A percentile compares a stretch with the other conserved stretches of the same genome.
These are phyloP conservation scores for Acanthornis magna DNA, from an alignment of 2,797 vertebrate genomes.

Conservation along the genomic window DNA sequence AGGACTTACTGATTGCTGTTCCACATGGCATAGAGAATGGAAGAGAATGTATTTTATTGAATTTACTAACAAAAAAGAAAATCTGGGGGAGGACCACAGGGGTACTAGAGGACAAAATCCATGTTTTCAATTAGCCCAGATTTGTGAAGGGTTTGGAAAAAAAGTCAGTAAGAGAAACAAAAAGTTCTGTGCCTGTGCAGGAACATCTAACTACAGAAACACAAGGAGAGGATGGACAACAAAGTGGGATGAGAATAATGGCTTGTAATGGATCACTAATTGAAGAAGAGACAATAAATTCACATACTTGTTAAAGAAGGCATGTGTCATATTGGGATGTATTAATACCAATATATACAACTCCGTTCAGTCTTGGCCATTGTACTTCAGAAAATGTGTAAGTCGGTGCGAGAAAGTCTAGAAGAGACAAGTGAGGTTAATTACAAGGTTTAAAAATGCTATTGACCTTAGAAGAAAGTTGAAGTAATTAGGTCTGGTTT, in stretches of 20 bases:
- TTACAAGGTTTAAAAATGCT: not conserved
- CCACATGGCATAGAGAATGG: not conserved
- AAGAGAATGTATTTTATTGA: not conserved
- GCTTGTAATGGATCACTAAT: not conserved
- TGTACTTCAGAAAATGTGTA: not conserved
- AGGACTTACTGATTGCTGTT: not conserved
- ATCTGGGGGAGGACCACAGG: not conserved
- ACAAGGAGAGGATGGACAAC: not conserved
- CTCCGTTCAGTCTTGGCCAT: not conserved
- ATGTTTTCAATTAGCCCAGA: not conserved
- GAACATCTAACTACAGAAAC: not conserved
- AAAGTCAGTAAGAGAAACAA: not conserved
- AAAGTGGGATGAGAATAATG: not conserved
- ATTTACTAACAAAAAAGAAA: not conserved
- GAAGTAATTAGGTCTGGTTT: not conserved
- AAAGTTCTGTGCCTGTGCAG: not conserved
- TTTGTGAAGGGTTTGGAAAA: not conserved
- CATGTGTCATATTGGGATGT: fast-evolving
- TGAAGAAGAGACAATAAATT: not conserved
- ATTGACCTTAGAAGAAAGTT: not conserved
- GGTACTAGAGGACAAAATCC: not conserved
- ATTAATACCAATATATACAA: not conserved
- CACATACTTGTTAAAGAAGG: not conserved
- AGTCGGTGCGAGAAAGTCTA: not conserved
- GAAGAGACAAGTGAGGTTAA: not conserved